Conservation (phyloP, 2,888 invertebrate species). For the Rhimphoctona megacephalus region DNA sequence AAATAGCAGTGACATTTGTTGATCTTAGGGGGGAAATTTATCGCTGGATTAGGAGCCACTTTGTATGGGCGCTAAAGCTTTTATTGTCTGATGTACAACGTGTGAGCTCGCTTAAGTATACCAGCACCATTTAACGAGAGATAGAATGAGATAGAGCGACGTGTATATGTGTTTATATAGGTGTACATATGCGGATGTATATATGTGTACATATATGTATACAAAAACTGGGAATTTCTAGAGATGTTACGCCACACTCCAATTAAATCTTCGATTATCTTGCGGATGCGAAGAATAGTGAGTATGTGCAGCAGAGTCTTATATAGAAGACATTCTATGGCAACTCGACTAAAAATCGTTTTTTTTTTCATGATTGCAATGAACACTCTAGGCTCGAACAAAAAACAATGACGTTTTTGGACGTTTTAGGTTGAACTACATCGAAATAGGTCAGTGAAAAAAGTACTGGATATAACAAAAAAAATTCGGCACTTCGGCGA, state of each 20-base stretch:
- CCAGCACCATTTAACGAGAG: slow-evolving; percentile 11
- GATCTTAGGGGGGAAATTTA: slow-evolving; percentile 1
- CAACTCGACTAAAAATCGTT: not conserved
- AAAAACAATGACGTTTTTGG: not conserved
- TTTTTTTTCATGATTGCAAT: not conserved
- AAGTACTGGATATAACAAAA: not conserved
- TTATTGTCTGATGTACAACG: slow-evolving; percentile 14
- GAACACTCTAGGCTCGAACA: not conserved
- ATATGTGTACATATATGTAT: not conserved
- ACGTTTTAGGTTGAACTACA: not conserved
- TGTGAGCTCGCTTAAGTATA: slow-evolving; percentile 10
- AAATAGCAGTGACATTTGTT: not conserved
- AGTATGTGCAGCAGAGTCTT: not conserved
- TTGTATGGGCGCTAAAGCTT: slow-evolving; percentile 20
- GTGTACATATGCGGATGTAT: not conserved
- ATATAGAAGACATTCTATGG: not conserved
- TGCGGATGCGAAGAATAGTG: not conserved
- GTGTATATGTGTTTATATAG: not conserved
- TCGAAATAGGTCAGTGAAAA: not conserved
- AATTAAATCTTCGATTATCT: slow-evolving; percentile 20
- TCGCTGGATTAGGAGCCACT: not conserved
- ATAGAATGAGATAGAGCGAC: not conserved
- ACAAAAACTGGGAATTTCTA: not conserved
- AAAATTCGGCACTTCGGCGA: not conserved
- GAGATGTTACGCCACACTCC: slow-evolving; percentile 7